These are phyloP conservation scores for Embiotoca jacksoni DNA, from an alignment of 2,113 vertebrate genomes.

Conservation along the genomic window DNA sequence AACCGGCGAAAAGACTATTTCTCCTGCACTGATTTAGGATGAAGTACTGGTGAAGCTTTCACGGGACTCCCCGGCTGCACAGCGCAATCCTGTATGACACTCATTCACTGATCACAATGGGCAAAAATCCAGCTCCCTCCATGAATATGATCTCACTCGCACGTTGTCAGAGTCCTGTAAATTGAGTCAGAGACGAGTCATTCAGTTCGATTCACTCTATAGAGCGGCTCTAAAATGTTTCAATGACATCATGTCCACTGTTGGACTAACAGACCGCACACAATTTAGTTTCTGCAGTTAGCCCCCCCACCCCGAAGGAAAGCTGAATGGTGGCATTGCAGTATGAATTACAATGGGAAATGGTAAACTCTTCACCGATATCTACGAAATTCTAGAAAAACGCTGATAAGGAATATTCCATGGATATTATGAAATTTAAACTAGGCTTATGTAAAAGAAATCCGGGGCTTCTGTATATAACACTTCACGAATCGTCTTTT, in stretches of 20 bases:
- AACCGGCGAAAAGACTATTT: constrained; percentile 58
- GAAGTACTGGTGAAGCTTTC: constrained; percentile 46
- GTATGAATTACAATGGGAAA: constrained; percentile 25
- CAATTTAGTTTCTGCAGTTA: constrained; percentile 27
- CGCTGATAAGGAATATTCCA: not conserved
- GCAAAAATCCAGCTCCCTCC: constrained; percentile 61
- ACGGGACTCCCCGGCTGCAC: constrained; percentile 33
- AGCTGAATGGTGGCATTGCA: constrained; percentile 18
- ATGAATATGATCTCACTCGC: constrained; percentile 65
- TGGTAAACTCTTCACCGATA: not conserved
- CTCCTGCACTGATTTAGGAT: constrained; percentile 35
- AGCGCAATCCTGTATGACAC: constrained; percentile 39
- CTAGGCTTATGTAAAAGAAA: not conserved
- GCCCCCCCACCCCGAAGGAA: not conserved
- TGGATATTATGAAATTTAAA: constrained; percentile 20
- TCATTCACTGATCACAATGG: constrained; percentile 72
- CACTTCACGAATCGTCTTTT: no score
- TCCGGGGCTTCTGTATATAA: no score
- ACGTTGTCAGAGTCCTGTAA: constrained; percentile 65
- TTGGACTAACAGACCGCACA: constrained; percentile 41
- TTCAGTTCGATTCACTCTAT: constrained; percentile 62
- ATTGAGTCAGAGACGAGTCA: constrained; percentile 75
- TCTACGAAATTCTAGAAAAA: not conserved
- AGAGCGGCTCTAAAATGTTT: constrained; percentile 60
- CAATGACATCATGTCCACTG: constrained; percentile 58